Conservation (phyloP, 2,888 invertebrate species). For the Stenodema calcarata region DNA sequence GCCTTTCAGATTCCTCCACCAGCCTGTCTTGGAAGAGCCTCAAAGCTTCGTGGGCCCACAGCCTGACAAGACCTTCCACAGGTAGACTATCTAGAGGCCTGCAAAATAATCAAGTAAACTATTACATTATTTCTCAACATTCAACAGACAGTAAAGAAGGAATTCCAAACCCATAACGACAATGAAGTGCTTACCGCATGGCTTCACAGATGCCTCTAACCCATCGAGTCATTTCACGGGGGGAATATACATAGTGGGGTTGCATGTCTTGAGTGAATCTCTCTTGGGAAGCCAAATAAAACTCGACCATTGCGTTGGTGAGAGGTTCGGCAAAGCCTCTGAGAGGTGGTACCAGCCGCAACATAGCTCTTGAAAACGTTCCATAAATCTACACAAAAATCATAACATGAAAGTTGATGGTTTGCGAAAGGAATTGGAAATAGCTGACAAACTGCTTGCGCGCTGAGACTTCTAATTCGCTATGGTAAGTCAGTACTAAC, state of each 20-base stretch:
- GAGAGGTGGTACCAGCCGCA: slow-evolving; percentile 89
- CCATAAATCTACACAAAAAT: slow-evolving; percentile 77
- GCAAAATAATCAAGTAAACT: slow-evolving; percentile 36
- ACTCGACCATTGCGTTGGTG: slow-evolving; percentile 98
- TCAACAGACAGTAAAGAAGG: background rate
- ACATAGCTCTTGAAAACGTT: slow-evolving; percentile 97
- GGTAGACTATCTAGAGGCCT: slow-evolving; percentile 89
- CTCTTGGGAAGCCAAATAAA: slow-evolving; percentile 96
- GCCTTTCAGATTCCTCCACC: slow-evolving; percentile 91
- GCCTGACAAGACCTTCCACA: slow-evolving; percentile 93
- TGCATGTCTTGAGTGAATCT: slow-evolving; percentile 99
- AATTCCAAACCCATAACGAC: background rate
- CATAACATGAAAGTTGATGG: too few relatives aligned
- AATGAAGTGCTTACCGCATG: slow-evolving; percentile 67
- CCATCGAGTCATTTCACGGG: slow-evolving; percentile 99
- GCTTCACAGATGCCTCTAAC: slow-evolving; percentile 99
- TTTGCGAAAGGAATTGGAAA: too few relatives aligned
- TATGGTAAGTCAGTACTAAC: background rate
- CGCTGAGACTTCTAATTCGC: background rate
- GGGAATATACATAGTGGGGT: slow-evolving; percentile 99
- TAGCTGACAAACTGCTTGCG: background rate
- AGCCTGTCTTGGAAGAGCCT: slow-evolving; percentile 89
- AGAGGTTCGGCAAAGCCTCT: slow-evolving; percentile 94
- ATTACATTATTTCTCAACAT: background rate
- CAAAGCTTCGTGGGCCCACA: slow-evolving; percentile 99